Base-by-base conservation (phyloP, 1,140 invertebrate genomes). In the Aphelenchoides fujianensis region DNA sequence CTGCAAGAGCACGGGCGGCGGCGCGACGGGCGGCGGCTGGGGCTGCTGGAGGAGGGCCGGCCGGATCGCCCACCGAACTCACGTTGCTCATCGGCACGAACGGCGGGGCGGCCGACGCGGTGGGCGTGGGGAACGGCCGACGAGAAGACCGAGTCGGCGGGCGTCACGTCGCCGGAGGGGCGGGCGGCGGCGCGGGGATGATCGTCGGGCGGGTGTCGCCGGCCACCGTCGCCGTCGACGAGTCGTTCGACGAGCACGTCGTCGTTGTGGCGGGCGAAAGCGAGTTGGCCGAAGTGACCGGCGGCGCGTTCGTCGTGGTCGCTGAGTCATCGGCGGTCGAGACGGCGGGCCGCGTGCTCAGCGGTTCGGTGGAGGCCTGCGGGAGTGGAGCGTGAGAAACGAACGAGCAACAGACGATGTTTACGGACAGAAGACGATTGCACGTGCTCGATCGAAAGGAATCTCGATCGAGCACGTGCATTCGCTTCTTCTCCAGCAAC, bases 231-330 rank as follows among this genome's bases (percentile, higher is more conserved):
- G 5, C 19, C 5, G 55, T 59, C 5, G 55, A 59, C 12, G 55
- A 59, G 5, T 59, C 55, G 19, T 59, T 59, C 34, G 55, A 59
- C 23, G 55, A 59, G 55, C 55, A 59, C 7, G 55, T 59, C 12
- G 55, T 59, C 34, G 55, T 59, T 30, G 55, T 59, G 5, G 55
- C 5, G 27, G 55, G 55, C 34, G 55, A 59, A 23, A 59, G 55
- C 34, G 55, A 59, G 55, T 5, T 59, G 19, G 55, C 19, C 5
- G 55, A 7, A 7, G 19, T 30, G 19, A 5, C 34, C 55, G 55
- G 5, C 5, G 5, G 19, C 5, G 19, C 27, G 5, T 59, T 5
- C 7, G 23, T 59, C 23, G 31, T 53, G 19, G 35, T 19, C 7
- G 23, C 23, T 19, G 5, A 5, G 5, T 59, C 55, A 5, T 19